A percentile compares a stretch with the other conserved stretches of the same genome.
phyloP scores from a whole-genome alignment of 1,140 invertebrate genomes.

The Lerema accius region DNA sequence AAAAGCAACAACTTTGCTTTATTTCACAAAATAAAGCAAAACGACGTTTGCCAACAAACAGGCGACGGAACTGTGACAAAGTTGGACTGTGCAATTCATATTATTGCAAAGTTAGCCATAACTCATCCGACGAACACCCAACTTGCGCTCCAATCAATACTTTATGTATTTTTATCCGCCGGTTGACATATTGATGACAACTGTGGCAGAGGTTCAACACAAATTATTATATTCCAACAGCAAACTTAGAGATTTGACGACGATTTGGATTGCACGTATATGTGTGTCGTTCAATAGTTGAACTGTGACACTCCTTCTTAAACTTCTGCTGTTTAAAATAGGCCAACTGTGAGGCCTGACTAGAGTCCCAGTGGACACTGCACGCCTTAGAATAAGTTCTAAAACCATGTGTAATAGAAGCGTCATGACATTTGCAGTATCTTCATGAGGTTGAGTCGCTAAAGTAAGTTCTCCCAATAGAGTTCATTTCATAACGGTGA shows the following conservation, averaged over 20 bases:
- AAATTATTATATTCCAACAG: slow-evolving; percentile 26
- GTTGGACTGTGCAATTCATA: slow-evolving; percentile 26
- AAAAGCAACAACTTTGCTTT: background rate
- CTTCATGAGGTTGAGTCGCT: too few species aligned
- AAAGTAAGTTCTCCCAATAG: too few species aligned
- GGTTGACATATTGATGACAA: slow-evolving; percentile 22
- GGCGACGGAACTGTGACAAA: slow-evolving; percentile 18
- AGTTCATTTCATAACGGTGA: too few species aligned
- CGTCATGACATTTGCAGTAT: too few species aligned
- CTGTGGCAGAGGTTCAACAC: slow-evolving; percentile 1
- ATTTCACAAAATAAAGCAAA: slow-evolving; percentile 11
- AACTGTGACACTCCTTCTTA: too few species aligned
- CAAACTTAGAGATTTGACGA: background rate
- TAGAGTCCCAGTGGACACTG: too few species aligned
- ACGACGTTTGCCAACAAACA: slow-evolving; percentile 15
- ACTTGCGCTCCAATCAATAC: slow-evolving; percentile 25
- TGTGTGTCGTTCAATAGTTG: too few species aligned
- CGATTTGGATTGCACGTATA: too few species aligned
- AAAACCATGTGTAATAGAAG: too few species aligned
- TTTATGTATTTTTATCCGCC: slow-evolving; percentile 23
- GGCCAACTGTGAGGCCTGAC: too few species aligned
- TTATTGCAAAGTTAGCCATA: slow-evolving; percentile 28
- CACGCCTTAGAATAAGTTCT: too few species aligned
- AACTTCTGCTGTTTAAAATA: too few species aligned
- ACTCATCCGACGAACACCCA: slow-evolving; percentile 25